These are phyloP conservation scores for Manacus vitellinus DNA, from an alignment of 2,113 vertebrate genomes.

Conservation along the genomic window DNA sequence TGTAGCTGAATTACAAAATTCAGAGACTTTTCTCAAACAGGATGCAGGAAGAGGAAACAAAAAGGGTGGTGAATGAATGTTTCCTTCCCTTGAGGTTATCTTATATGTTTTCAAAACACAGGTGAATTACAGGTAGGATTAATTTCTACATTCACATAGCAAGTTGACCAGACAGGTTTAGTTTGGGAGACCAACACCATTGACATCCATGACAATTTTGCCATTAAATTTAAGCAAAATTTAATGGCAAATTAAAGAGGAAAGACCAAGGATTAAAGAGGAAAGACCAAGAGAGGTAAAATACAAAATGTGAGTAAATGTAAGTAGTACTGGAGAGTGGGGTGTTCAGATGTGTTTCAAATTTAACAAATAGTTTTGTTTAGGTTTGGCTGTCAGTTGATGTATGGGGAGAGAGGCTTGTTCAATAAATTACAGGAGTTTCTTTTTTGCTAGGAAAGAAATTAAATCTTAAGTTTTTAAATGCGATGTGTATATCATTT, in stretches of 20 bases:
- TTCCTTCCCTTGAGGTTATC: background rate
- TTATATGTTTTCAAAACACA: background rate
- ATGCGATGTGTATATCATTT: background rate
- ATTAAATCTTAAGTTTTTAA: background rate
- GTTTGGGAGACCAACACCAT: background rate
- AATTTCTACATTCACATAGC: rapidly evolving
- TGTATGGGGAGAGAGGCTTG: background rate
- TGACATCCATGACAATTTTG: background rate
- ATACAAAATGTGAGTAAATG: background rate
- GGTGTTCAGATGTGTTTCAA: rapidly evolving
- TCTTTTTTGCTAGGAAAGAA: background rate
- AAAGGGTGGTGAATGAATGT: background rate
- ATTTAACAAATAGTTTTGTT: background rate
- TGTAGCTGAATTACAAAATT: background rate
- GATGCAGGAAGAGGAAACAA: background rate
- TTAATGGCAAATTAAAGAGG: background rate
- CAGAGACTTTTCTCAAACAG: background rate
- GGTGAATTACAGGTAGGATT: background rate
- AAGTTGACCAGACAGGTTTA: background rate
- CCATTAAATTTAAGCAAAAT: background rate
- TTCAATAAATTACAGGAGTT: background rate
- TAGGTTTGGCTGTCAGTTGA: background rate
- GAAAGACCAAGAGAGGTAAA: background rate
- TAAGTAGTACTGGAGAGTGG: background rate
- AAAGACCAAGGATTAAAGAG: background rate